phyloP scores from a whole-genome alignment of 2,888 invertebrate species.

The Chaetogeoica ovagalla region DNA sequence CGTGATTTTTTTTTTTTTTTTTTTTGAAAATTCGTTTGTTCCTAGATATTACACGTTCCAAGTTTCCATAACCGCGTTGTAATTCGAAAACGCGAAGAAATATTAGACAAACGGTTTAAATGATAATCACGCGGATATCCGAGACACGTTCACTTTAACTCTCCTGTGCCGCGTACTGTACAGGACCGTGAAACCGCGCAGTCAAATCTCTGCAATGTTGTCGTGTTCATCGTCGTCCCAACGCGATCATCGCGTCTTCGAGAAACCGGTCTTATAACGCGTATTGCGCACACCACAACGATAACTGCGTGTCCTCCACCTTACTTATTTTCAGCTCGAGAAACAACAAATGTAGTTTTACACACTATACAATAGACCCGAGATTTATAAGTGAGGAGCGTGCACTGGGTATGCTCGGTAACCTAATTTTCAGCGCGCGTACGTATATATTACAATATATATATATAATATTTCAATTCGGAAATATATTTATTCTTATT shows the following conservation, averaged over 20 bases:
- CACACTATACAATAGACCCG: constrained; percentile 20
- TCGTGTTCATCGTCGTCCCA: constrained; percentile 16
- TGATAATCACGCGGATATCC: too few species aligned
- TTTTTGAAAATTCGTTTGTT: too few species aligned
- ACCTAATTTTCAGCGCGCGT: constrained; percentile 18
- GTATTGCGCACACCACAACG: background rate
- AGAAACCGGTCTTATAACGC: constrained; percentile 13
- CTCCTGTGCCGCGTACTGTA: too few species aligned
- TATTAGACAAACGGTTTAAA: too few species aligned
- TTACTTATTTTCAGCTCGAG: background rate
- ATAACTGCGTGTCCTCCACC: background rate
- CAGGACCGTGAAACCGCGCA: constrained; percentile 10
- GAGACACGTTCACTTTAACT: too few species aligned
- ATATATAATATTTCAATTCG: background rate
- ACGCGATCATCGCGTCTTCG: background rate
- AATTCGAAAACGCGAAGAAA: too few species aligned
- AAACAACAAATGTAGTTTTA: constrained; percentile 16
- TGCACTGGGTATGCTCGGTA: background rate
- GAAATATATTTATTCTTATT: background rate
- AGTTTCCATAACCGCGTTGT: too few species aligned
- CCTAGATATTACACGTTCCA: too few species aligned
- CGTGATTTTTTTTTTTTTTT: too few species aligned
- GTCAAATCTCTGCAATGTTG: background rate
- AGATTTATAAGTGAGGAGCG: constrained; percentile 10
- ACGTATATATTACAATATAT: background rate